Evolutionary conservation across 2,797 vertebrate genomes (phyloP), one percentile per base, ranked within the genome.

Genomic region (Avahi laniger): DNA sequence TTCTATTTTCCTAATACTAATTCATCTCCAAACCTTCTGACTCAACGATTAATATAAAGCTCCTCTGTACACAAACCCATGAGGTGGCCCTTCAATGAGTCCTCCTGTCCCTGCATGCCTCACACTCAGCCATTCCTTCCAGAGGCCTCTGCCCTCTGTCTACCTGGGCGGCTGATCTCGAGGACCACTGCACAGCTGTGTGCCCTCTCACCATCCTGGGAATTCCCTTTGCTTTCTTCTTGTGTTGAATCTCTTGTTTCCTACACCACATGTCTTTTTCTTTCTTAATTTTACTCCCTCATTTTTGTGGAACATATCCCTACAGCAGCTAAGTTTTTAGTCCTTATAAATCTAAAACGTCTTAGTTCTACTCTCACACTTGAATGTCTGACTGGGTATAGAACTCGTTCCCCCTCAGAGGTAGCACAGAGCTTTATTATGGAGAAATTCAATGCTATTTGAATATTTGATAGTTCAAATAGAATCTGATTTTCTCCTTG

Each of bases 1-100:
- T 96, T 78, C 78, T 76, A 54, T 41, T 91, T 89, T 83, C 46
- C 57, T 79, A 59, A 26, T 28, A 89, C 11, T 38, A 90, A 88
- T 59, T 84, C 41, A 87, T 57, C 15, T 50, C 28, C 15, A 84
- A 73, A 78, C 22, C 50, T 72, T 82, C 38, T 70, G 59, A 63
- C 12, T 12, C 12, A 52, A 80, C 20, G 24, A 59, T 59, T 59
- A 59, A 59, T 11, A 52, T 41, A 41, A 79, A 86, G 76, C 59
- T 69, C 54, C 41, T 59, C n/a, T 87, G 54, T 18, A 67, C 11
- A 89, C 46, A 92, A 87, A n/a, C 2, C 20, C 65, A 33, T 4
- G 15, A 24, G 35, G 15, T 48, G 6, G 33, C 33, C 30, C 35
- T 30, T 41, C 1, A 0, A 7, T 1, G 33, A 20, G 35, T 41